Evolutionary conservation across 2,113 vertebrate species (phyloP), one percentile per base, ranked within the genome.

Genomic region (Paedocypris sp.): DNA sequence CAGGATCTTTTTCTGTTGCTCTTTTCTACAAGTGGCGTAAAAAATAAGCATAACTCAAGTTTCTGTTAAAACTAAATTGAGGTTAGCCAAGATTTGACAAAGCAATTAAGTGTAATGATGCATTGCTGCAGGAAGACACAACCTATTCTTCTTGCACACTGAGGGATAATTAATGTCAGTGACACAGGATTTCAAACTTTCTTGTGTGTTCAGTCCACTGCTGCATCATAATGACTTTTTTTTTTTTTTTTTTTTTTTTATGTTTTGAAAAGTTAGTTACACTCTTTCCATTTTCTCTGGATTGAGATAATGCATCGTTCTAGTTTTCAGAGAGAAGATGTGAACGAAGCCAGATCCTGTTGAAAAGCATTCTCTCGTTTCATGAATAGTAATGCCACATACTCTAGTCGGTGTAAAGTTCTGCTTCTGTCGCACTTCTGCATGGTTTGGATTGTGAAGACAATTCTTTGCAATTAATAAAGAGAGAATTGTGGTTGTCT

Each of bases 21-120:
- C n/a, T n/a, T n/a, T n/a, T n/a, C n/a, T n/a, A n/a, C n/a, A n/a
- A n/a, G n/a, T n/a, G n/a, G n/a, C n/a, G n/a, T n/a, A n/a, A 56
- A 29, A 56, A 12, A 19, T 31, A 56, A 16, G 23, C 25, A 29
- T 31, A 13, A 25, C 25, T 58, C 20, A 4, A 29, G 22, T 22
- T 58, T 58, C 38, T 31, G 16, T 31, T 3, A 8, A 45, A 32
- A 4, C 16, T 1, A 29, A 45, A 32, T 31, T 0, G 11, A 58
- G 18, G 54, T 11, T 58, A 23, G 39, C 26, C 4, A 13, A 6
- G 32, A 58, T 58, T 58, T 58, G 25, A 53, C 32, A 28, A 58
- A 45, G 54, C 39, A 58, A 43, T 58, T 58, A 53, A 45, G n/a
- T 19, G 16, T 52, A 50, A 29, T 31, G 35, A 41, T 62, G 36